These are phyloP conservation scores for Lepidotrigona ventralis DNA, from an alignment of 1,140 invertebrate genomes.

Conservation along the genomic window DNA sequence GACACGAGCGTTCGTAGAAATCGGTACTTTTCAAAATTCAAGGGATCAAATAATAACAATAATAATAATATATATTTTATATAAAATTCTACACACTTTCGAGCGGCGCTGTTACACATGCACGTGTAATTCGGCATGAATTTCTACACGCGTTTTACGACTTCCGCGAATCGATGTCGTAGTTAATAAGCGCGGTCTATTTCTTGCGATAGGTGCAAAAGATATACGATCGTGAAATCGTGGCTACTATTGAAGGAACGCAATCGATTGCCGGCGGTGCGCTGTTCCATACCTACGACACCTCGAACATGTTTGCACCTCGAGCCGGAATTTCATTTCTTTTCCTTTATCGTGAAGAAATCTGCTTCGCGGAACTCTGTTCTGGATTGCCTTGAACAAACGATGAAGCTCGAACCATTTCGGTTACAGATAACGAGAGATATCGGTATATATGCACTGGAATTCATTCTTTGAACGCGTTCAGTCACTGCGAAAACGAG, in stretches of 20 bases:
- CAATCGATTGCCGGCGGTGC: not conserved
- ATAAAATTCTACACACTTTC: too few species aligned
- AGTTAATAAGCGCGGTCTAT: constrained; percentile 3
- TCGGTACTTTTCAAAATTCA: too few species aligned
- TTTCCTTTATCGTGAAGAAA: constrained; percentile 26
- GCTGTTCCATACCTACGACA: not conserved
- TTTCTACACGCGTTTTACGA: constrained; percentile 21
- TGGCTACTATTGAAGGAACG: not conserved
- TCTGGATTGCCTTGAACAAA: constrained; percentile 40
- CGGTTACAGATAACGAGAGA: too few species aligned
- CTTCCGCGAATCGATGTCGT: constrained; percentile 29
- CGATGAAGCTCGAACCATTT: constrained; percentile 16
- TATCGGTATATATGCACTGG: too few species aligned
- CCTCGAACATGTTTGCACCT: not conserved
- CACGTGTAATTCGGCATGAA: constrained; percentile 14
- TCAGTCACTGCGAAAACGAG: too few species aligned
- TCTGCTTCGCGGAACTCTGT: constrained; percentile 2
- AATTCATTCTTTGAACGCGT: too few species aligned
- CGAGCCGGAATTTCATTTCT: not conserved
- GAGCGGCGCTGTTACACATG: not conserved
- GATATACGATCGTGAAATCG: constrained; percentile 22
- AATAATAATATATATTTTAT: too few species aligned
- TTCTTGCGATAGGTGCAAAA: constrained; percentile 4
- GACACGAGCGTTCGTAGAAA: too few species aligned
- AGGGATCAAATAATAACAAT: too few species aligned